Conservation (phyloP, 2,888 invertebrate genomes). For the Bedellia somnulentella region DNA sequence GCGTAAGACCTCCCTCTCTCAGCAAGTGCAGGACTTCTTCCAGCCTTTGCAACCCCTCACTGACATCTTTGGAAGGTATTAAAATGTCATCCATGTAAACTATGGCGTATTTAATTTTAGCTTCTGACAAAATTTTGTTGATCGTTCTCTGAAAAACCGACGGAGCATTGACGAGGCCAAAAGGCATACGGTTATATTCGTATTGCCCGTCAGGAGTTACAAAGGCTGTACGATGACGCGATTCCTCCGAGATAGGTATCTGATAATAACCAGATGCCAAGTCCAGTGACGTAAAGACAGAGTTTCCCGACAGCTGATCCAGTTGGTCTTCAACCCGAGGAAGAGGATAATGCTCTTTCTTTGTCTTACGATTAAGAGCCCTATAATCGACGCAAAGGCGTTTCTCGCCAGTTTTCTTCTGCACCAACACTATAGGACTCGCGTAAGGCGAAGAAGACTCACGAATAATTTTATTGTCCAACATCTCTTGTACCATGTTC, state of each 20-base stretch:
- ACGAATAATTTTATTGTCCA: conserved; percentile 11
- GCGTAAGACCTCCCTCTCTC: conserved; percentile 13
- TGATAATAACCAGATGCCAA: no score
- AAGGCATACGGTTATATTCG: no score
- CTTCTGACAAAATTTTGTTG: not conserved
- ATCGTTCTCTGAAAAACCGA: not conserved
- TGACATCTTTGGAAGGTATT: not conserved
- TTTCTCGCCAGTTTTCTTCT: conserved; percentile 6
- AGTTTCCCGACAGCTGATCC: conserved; percentile 12
- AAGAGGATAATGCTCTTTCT: conserved; percentile 18
- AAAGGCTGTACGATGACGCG: conserved; percentile 18
- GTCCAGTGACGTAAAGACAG: conserved; percentile 14
- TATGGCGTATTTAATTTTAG: not conserved
- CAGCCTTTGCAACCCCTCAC: not conserved
- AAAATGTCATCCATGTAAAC: conserved; percentile 3
- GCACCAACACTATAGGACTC: conserved; percentile 13
- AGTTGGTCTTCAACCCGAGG: conserved; percentile 23
- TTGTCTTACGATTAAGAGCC: conserved; percentile 17
- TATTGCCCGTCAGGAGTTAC: conserved; percentile 19
- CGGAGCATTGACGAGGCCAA: not conserved
- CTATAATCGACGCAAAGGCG: conserved; percentile 10
- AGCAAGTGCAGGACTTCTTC: conserved; percentile 8
- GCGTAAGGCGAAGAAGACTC: conserved; percentile 13
- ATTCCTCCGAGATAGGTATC: conserved; percentile 12
- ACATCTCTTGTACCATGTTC: conserved; percentile 12